Evolutionary conservation across 2,888 invertebrate genomes (phyloP).

Genomic region (Norana najaformis): DNA sequence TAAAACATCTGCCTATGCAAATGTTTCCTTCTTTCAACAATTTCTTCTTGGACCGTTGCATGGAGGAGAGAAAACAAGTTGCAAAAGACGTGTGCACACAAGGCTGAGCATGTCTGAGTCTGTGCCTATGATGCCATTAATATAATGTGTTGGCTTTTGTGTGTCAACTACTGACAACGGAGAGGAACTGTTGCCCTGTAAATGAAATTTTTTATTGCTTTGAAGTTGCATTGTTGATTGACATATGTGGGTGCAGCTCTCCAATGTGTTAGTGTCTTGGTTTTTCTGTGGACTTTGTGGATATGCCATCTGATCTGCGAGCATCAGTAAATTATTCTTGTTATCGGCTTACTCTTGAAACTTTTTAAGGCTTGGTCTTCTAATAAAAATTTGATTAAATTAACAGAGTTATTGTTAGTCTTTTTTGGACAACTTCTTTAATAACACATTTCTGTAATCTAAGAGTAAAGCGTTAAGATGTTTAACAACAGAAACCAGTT

Average conservation of each 20-base stretch:
- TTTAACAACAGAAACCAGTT: too few relatives aligned
- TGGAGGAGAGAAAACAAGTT: neutral
- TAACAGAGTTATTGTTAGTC: neutral
- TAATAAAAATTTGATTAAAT: neutral
- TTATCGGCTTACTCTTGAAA: too few relatives aligned
- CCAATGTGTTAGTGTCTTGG: neutral
- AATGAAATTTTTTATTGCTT: neutral
- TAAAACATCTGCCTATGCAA: constrained; percentile 10
- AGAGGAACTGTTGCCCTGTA: neutral
- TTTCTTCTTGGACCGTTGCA: constrained; percentile 24
- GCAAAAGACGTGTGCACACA: too few relatives aligned
- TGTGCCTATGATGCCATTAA: neutral
- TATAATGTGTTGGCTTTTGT: too few relatives aligned
- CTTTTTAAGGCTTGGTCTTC: neutral
- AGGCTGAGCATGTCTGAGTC: neutral
- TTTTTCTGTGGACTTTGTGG: neutral
- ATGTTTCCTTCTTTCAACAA: neutral
- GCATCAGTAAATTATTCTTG: neutral
- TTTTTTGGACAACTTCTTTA: neutral
- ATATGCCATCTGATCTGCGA: neutral
- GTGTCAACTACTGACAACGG: too few relatives aligned
- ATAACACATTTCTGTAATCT: neutral
- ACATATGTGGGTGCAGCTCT: neutral
- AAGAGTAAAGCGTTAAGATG: too few relatives aligned
- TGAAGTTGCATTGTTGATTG: neutral